A percentile compares a stretch with the other conserved stretches of the same genome.
Conservation (phyloP, 2,797 vertebrate species). For the Luscinia megarhynchos region DNA sequence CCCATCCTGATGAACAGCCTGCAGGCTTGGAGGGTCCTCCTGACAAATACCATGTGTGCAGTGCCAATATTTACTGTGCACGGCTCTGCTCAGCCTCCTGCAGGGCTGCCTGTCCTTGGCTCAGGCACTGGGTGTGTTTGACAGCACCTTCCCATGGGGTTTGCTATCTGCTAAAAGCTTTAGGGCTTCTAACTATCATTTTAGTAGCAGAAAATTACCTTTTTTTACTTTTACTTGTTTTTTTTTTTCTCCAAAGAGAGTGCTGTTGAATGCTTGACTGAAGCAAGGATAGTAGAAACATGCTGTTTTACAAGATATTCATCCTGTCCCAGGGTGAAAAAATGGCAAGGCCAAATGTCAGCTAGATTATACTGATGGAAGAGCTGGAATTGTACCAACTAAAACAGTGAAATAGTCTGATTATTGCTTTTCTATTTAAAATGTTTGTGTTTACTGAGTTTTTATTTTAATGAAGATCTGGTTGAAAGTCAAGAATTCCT, state of each 20-base stretch:
- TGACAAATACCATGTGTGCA: neutral
- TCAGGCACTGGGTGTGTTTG: neutral
- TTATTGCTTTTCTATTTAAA: slow-evolving; percentile 8
- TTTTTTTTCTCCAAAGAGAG: neutral
- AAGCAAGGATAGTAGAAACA: neutral
- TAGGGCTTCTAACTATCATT: neutral
- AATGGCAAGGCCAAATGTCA: neutral
- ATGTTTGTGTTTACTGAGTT: slow-evolving; percentile 37
- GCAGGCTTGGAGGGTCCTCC: neutral
- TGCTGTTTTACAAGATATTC: slow-evolving; percentile 14
- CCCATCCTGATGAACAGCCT: neutral
- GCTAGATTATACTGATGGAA: neutral
- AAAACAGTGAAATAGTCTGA: neutral
- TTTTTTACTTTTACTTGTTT: neutral
- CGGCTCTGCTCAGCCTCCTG: neutral
- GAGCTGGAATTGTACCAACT: neutral
- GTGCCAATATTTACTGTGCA: neutral
- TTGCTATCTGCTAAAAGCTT: neutral
- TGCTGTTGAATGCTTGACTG: neutral
- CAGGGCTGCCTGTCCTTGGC: neutral
- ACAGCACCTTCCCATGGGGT: neutral
- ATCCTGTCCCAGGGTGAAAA: slow-evolving; percentile 2
- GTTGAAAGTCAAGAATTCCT: slow-evolving; percentile 27
- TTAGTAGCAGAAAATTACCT: neutral
- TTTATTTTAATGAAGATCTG: slow-evolving; percentile 14